Percentiles rank a stretch among this genome's conserved stretches.
phyloP scores from a whole-genome alignment of 2,113 vertebrate species.

The Xenopus tropicalis region UCB_Xtro_10.0 CM004443.2:210407501-210408000 shows the following conservation, averaged over 20 bases:
- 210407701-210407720: neutral
- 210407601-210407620: too few relatives aligned
- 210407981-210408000: too few relatives aligned
- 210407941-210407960: neutral
- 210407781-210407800: slow-evolving; percentile 3
- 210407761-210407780: neutral
- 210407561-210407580: too few relatives aligned
- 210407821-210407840: slow-evolving; percentile 7
- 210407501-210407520: too few relatives aligned
- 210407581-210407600: too few relatives aligned
- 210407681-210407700: neutral
- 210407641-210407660: neutral
- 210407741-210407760: neutral
- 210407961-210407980: neutral
- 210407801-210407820: slow-evolving; percentile 9
- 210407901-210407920: slow-evolving; percentile 8
- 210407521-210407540: too few relatives aligned
- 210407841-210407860: slow-evolving; percentile 10
- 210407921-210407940: neutral
- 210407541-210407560: too few relatives aligned
- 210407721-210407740: neutral
- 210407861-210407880: slow-evolving; percentile 1
- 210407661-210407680: neutral
- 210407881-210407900: neutral
- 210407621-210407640: too few relatives aligned